Percentiles rank a stretch among this genome's conserved stretches.
phyloP scores from a whole-genome alignment of 2,113 vertebrate genomes.

The Microcebus murinus region DNA sequence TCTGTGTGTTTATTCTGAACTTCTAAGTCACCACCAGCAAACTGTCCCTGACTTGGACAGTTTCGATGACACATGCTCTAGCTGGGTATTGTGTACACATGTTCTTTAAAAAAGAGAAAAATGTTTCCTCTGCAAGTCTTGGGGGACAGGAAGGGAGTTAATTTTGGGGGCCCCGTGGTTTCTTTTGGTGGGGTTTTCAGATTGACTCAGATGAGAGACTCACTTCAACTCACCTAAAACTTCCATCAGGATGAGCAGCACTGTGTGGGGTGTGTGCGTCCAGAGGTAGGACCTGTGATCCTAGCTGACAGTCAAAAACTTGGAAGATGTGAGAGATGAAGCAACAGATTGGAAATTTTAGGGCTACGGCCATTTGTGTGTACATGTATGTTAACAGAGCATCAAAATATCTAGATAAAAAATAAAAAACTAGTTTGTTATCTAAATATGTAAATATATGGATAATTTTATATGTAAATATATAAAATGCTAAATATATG shows the following conservation, averaged over 20 bases:
- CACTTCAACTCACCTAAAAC: neutral
- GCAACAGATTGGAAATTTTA: neutral
- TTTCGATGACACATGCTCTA: neutral
- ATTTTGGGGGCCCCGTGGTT: neutral
- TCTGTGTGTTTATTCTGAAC: conserved; percentile 29
- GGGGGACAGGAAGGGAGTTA: neutral
- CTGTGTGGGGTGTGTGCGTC: neutral
- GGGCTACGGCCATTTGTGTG: neutral
- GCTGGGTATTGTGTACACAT: neutral
- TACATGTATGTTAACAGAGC: too few species aligned
- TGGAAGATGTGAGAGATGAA: neutral
- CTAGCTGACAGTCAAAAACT: neutral
- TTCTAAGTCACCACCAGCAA: neutral
- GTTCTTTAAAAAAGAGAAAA: conserved; percentile 17
- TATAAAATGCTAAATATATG: neutral
- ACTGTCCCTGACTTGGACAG: neutral
- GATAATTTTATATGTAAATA: neutral
- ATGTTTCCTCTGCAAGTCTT: neutral
- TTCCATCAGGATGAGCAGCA: neutral
- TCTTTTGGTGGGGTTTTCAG: neutral
- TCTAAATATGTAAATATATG: too few species aligned
- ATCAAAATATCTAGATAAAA: neutral
- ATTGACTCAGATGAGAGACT: neutral
- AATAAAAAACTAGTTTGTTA: neutral
- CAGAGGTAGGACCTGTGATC: neutral